Percentiles rank a stretch among this genome's conserved stretches.
phyloP scores from a whole-genome alignment of 2,113 vertebrate genomes.

The Neopipo cinnamomea region DNA sequence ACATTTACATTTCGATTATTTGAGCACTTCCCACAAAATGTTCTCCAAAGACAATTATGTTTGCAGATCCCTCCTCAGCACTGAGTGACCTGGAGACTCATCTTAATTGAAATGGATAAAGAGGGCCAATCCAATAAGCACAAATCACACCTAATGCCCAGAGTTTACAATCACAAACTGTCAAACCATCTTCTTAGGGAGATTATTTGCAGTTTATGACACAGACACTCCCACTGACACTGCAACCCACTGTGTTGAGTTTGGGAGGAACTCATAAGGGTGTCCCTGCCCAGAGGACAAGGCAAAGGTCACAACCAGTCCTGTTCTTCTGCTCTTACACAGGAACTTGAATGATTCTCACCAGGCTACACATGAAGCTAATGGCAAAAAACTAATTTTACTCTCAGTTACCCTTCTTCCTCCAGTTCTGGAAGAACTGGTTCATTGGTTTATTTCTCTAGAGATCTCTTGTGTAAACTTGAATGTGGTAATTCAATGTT shows the following conservation, averaged over 20 bases:
- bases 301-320: neutral
- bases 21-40: neutral
- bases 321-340: neutral
- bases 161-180: neutral
- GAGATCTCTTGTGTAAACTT: neutral
- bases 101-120: neutral
- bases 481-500: accelerated
- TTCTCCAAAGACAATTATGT: neutral
- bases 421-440: neutral
- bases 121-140: neutral
- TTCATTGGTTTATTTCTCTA: neutral
- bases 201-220: neutral
- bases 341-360: neutral
- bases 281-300: neutral
- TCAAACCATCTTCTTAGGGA: neutral
- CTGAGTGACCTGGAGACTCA: neutral
- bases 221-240: neutral
- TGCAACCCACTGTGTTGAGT: neutral
- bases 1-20: neutral
- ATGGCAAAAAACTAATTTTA: neutral
- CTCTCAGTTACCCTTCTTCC: neutral
- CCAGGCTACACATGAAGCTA: neutral
- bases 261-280: neutral
- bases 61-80: neutral
- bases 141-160: neutral